Conservation (phyloP, 2,113 vertebrate genomes). For the Triplophysa dalaica region DNA sequence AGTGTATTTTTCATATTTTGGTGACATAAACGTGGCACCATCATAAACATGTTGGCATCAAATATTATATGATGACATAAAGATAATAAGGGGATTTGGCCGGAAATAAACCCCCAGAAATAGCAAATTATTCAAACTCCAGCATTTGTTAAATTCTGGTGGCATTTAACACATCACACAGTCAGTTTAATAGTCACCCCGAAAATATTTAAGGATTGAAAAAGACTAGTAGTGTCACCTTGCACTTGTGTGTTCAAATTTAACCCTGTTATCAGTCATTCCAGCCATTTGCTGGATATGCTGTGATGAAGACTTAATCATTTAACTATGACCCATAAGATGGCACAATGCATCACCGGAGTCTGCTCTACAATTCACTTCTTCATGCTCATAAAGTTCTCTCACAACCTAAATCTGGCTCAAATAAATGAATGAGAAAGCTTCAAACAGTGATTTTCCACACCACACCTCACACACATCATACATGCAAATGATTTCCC, state of each 20-base stretch:
- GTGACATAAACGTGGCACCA: too few species aligned
- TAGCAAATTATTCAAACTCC: too few species aligned
- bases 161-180: too few species aligned
- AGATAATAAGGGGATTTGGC: too few species aligned
- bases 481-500: constrained; percentile 27
- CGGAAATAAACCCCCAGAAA: too few species aligned
- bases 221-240: neutral
- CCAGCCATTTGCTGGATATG: neutral
- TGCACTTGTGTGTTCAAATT: constrained; percentile 8
- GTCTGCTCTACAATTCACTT: constrained; percentile 17
- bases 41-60: too few species aligned
- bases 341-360: constrained; percentile 5
- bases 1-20: too few species aligned
- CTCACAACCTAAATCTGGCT: neutral
- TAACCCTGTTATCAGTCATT: constrained; percentile 17
- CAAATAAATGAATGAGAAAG: constrained; percentile 41
- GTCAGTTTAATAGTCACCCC: too few species aligned
- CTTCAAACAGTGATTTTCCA: constrained; percentile 3
- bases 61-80: too few species aligned
- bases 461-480: neutral
- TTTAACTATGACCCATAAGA: neutral
- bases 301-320: constrained; percentile 15
- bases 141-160: too few species aligned
- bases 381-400: neutral
- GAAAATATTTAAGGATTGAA: too few species aligned